Conservation (phyloP, 2,888 invertebrate species). For the Chalcis sispes region DNA sequence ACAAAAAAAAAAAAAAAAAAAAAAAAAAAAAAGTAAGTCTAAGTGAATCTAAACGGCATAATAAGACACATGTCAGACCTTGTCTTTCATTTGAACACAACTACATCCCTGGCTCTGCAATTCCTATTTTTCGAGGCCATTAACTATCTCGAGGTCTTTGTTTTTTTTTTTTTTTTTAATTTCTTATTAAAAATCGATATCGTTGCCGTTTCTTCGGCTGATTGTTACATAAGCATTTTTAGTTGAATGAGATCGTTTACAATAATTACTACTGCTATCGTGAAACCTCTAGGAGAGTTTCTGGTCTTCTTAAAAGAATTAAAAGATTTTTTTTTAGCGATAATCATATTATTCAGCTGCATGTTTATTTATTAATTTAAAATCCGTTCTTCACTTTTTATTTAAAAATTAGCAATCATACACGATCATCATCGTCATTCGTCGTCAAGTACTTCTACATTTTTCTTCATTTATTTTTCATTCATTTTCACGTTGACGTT, state of each 20-base stretch:
- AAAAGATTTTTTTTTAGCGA: not conserved
- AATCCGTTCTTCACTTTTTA: conserved; percentile 6
- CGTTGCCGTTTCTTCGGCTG: not conserved
- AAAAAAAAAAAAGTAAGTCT: not conserved
- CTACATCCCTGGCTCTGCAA: conserved; percentile 10
- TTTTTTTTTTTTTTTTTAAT: not conserved
- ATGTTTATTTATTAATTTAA: conserved; percentile 35
- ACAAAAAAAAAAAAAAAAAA: too few relatives aligned
- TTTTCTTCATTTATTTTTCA: conserved; percentile 3
- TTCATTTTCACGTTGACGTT: not conserved
- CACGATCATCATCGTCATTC: conserved; percentile 57
- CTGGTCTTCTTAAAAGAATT: not conserved
- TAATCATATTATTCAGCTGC: conserved; percentile 34
- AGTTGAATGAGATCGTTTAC: not conserved
- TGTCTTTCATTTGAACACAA: conserved; percentile 18
- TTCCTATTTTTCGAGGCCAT: conserved; percentile 28
- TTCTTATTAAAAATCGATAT: not conserved
- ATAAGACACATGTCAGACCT: not conserved
- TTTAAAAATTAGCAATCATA: conserved; percentile 13
- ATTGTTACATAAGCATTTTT: not conserved
- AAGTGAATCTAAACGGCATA: not conserved
- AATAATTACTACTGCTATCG: not conserved
- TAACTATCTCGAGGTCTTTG: conserved; percentile 40
- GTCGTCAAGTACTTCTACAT: conserved; percentile 23
- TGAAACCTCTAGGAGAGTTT: conserved; percentile 13